A percentile compares a stretch with the other conserved stretches of the same genome.
These are phyloP conservation scores for Gallinago stenura DNA, from an alignment of 2,797 vertebrate genomes.

Conservation along the genomic window DNA sequence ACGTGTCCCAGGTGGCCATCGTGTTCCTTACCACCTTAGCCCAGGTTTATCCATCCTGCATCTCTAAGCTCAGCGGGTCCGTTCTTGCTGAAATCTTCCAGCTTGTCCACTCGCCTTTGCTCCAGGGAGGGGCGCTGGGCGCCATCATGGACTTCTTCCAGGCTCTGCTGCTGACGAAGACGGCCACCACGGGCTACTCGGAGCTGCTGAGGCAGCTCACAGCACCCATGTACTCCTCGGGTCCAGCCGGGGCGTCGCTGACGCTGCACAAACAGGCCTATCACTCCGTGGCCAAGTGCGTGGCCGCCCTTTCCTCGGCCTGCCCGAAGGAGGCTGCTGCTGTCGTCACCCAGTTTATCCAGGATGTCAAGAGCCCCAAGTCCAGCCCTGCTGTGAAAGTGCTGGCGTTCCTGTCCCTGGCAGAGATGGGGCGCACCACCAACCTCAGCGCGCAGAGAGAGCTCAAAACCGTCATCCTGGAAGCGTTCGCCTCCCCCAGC, in stretches of 20 bases:
- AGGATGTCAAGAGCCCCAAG: conserved; percentile 84
- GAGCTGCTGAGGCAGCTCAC: conserved; percentile 88
- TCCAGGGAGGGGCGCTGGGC: conserved; percentile 86
- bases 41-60: conserved; percentile 83
- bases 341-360: conserved; percentile 82
- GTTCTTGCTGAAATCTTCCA: conserved; percentile 85
- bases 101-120: conserved; percentile 88
- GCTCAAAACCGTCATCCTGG: conserved; percentile 88
- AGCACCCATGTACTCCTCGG: conserved; percentile 76
- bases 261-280: conserved; percentile 87
- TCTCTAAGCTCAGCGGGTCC: conserved; percentile 84
- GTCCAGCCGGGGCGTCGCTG: background rate
- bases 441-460: conserved; percentile 87
- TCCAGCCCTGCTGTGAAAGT: conserved; percentile 84
- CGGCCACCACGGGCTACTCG: conserved; percentile 77
- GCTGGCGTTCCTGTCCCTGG: conserved; percentile 89
- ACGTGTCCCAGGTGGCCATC: conserved; percentile 89
- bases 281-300: conserved; percentile 88
- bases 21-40: conserved; percentile 86
- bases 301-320: conserved; percentile 85
- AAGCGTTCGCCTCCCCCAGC: conserved; percentile 87
- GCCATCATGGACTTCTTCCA: conserved; percentile 88
- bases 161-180: conserved; percentile 83
- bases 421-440: conserved; percentile 88
- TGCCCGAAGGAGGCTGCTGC: conserved; percentile 86